Evolutionary conservation across 2,113 vertebrate species (phyloP).

Genomic region (Halcyon senegalensis): DNA sequence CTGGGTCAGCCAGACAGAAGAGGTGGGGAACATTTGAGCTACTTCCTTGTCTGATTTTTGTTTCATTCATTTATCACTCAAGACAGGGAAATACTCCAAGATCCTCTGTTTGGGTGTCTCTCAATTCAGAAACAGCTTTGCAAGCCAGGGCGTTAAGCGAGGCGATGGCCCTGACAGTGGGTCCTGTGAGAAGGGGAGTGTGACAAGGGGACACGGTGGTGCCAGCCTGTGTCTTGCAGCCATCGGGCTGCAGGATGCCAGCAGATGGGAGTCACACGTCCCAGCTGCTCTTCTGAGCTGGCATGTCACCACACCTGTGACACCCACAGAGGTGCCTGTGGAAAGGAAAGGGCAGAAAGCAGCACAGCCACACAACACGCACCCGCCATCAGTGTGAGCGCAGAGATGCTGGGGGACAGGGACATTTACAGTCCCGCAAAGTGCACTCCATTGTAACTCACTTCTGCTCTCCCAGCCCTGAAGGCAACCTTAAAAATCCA

Average conservation of each 20-base stretch:
- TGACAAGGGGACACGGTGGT: not conserved
- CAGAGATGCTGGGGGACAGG: not conserved
- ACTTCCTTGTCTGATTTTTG: not conserved
- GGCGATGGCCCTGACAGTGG: fast-evolving
- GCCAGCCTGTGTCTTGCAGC: not conserved
- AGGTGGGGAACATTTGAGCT: fast-evolving
- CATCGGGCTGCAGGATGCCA: not conserved
- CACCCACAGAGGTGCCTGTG: not conserved
- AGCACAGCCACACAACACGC: not conserved
- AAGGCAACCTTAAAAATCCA: not conserved
- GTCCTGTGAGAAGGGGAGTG: not conserved
- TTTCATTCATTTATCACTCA: not conserved
- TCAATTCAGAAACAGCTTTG: not conserved
- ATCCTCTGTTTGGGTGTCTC: not conserved
- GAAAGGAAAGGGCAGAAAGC: not conserved
- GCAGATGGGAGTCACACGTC: not conserved
- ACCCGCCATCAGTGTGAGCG: not conserved
- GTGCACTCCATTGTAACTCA: not conserved
- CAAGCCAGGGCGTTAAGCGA: fast-evolving
- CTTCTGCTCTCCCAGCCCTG: not conserved
- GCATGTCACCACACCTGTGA: not conserved
- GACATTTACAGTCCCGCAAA: not conserved
- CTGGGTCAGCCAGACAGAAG: not conserved
- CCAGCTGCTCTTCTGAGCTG: not conserved
- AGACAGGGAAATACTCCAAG: not conserved